phyloP scores from a whole-genome alignment of 2,888 invertebrate genomes.

The Axea sp. region DNA sequence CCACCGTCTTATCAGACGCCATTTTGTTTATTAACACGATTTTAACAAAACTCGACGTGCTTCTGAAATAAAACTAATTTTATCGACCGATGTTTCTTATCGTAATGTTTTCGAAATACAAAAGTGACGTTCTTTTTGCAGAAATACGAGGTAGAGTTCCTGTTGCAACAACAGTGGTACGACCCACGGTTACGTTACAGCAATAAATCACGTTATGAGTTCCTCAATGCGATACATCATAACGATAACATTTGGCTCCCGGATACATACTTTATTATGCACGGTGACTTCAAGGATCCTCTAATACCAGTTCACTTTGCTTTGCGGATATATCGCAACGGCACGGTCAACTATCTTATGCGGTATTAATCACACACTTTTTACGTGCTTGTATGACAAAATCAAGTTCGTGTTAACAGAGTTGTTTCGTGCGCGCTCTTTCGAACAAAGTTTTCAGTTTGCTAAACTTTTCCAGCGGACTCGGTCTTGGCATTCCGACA shows the following conservation, averaged over 20 bases:
- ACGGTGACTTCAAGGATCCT: constrained; percentile 97
- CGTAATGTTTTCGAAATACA: too few species aligned
- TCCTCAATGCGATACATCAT: constrained; percentile 95
- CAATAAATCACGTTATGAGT: constrained; percentile 92
- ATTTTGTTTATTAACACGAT: too few species aligned
- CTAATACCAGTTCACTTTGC: constrained; percentile 96
- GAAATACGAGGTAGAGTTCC: constrained; percentile 98
- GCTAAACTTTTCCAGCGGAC: too few species aligned
- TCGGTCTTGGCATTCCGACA: too few species aligned
- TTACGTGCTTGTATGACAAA: constrained; percentile 8
- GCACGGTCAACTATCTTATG: constrained; percentile 96
- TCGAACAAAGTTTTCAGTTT: too few species aligned
- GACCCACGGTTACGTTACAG: constrained; percentile 93
- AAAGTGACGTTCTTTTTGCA: constrained; percentile 78
- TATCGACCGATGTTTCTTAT: too few species aligned
- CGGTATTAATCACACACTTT: constrained; percentile 80
- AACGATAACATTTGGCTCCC: constrained; percentile 96
- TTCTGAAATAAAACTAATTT: too few species aligned
- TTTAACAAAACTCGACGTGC: too few species aligned
- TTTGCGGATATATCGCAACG: constrained; percentile 93
- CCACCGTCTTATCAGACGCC: too few species aligned
- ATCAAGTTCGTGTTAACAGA: background rate
- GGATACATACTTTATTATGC: constrained; percentile 97
- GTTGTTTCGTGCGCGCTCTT: constrained; percentile 21
- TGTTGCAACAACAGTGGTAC: constrained; percentile 95